Evolutionary conservation across 2,888 invertebrate species (phyloP).

Genomic region (Pherbina coryleti): DNA sequence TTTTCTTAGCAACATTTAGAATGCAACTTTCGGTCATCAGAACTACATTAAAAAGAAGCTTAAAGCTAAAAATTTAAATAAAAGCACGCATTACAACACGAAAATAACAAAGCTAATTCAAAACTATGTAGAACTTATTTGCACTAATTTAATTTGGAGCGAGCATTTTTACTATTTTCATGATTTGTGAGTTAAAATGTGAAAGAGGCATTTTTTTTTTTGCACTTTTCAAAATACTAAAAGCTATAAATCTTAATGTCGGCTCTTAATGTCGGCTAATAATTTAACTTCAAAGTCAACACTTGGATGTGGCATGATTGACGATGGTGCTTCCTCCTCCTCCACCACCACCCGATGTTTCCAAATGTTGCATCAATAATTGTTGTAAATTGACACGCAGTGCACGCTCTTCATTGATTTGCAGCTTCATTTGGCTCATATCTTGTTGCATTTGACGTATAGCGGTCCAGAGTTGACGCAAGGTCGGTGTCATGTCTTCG

Average conservation of each 20-base stretch:
- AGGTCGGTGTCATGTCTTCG: constrained; percentile 69
- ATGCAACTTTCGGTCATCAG: neutral
- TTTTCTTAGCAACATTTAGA: neutral
- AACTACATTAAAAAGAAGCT: neutral
- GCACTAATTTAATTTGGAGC: too few species aligned
- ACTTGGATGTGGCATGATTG: constrained; percentile 57
- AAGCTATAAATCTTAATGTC: neutral
- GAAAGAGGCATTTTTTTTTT: neutral
- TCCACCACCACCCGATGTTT: constrained; percentile 60
- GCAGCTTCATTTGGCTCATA: constrained; percentile 69
- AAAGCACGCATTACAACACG: neutral
- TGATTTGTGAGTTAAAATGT: neutral
- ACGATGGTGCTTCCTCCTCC: constrained; percentile 40
- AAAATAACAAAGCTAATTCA: too few species aligned
- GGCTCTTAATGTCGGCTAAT: neutral
- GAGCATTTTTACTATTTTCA: too few species aligned
- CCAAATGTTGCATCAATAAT: constrained; percentile 69
- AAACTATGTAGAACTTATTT: too few species aligned
- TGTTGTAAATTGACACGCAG: constrained; percentile 68
- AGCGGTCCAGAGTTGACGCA: constrained; percentile 69
- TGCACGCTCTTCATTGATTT: constrained; percentile 69
- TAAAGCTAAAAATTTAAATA: neutral
- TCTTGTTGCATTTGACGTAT: constrained; percentile 69
- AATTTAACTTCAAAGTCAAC: constrained; percentile 60
- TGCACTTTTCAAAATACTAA: neutral